phyloP scores from a whole-genome alignment of 2,888 invertebrate genomes.

The Phengaris arion region DNA sequence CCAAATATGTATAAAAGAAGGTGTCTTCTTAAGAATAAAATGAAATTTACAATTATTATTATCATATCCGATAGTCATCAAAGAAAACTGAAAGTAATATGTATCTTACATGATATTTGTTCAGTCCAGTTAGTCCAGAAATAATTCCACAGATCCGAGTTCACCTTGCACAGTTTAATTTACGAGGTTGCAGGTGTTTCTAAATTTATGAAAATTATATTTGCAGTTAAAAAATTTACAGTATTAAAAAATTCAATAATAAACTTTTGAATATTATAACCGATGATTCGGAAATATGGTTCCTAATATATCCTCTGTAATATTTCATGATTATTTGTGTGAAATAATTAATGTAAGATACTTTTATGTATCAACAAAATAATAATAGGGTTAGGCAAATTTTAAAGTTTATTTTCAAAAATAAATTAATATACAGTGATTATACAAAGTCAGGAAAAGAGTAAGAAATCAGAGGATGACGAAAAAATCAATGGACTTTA shows the following conservation, averaged over 20 bases:
- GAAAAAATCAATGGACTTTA: neutral
- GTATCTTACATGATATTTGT: slow-evolving; percentile 36
- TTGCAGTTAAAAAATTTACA: neutral
- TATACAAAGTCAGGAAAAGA: neutral
- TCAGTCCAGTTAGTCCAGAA: slow-evolving; percentile 14
- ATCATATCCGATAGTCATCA: slow-evolving; percentile 31
- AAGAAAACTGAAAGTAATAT: slow-evolving; percentile 41
- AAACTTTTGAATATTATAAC: neutral
- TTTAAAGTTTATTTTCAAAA: too few species aligned
- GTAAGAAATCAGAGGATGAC: neutral
- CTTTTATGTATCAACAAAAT: too few species aligned
- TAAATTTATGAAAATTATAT: slow-evolving; percentile 12
- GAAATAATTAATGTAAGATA: too few species aligned
- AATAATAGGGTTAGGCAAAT: too few species aligned
- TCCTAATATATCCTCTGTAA: too few species aligned
- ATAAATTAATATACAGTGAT: too few species aligned
- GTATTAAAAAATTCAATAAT: neutral
- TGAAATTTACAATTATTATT: too few species aligned
- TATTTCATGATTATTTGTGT: too few species aligned
- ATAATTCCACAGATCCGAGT: slow-evolving; percentile 1
- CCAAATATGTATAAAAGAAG: too few species aligned
- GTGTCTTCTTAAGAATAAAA: too few species aligned
- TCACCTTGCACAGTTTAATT: slow-evolving; percentile 10
- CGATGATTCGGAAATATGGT: neutral
- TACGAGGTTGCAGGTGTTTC: slow-evolving; percentile 12